phyloP scores from a whole-genome alignment of 2,113 vertebrate genomes.

The Cryptotis parvus region DNA sequence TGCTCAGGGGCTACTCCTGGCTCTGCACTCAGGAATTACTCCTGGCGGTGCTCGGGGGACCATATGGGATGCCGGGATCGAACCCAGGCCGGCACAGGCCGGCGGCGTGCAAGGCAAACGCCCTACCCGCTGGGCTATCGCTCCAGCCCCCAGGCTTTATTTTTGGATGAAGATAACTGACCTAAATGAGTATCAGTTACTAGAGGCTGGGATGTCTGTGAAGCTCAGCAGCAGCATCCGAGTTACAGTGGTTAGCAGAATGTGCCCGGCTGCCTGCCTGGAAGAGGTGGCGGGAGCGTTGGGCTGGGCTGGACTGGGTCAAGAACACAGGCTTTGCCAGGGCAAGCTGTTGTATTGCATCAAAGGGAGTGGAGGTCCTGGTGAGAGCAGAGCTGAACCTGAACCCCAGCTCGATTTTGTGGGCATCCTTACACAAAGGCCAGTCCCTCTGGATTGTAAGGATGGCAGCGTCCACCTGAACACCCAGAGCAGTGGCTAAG shows the following conservation, averaged over 20 bases:
- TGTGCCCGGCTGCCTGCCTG: background rate
- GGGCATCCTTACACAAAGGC: background rate
- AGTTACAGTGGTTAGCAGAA: background rate
- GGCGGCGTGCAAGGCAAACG: too few species aligned
- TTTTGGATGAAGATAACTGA: too few species aligned
- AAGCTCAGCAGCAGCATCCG: background rate
- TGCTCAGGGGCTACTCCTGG: too few species aligned
- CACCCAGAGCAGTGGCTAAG: too few species aligned
- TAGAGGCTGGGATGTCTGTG: background rate
- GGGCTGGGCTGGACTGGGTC: rapidly evolving
- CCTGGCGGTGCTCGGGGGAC: too few species aligned
- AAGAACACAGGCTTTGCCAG: background rate
- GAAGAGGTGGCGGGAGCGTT: background rate
- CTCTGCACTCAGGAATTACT: too few species aligned
- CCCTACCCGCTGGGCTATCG: too few species aligned
- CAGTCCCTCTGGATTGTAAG: background rate
- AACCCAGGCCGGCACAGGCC: too few species aligned
- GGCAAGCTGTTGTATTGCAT: too few species aligned
- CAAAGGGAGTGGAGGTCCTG: rapidly evolving
- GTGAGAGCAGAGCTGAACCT: background rate
- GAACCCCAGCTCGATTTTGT: background rate
- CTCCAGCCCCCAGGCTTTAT: too few species aligned
- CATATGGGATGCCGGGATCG: too few species aligned
- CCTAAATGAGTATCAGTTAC: background rate
- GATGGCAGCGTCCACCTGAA: too few species aligned